Percentiles rank a stretch among this genome's conserved stretches.
Evolutionary conservation across 2,113 vertebrate genomes (phyloP).

Genomic region (Bujurquina vittata): DNA sequence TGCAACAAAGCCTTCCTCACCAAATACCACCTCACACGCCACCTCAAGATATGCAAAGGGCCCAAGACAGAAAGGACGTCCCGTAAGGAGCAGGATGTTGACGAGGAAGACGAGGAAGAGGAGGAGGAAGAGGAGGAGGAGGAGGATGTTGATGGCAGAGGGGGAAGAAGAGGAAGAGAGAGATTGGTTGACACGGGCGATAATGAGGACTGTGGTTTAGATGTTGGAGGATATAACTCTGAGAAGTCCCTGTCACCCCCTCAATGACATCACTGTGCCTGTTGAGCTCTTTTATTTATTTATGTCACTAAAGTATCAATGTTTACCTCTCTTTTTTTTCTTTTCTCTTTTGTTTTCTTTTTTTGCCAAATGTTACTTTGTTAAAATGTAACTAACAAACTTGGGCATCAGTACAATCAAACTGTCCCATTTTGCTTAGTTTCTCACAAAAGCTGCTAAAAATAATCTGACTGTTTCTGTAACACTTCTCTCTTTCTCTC

Average conservation of each 20-base stretch:
- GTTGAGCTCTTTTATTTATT: slow-evolving; percentile 57
- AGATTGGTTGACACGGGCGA: slow-evolving; percentile 56
- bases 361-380: slow-evolving; percentile 36
- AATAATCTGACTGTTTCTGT: slow-evolving; percentile 10
- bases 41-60: slow-evolving; percentile 98
- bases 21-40: slow-evolving; percentile 97
- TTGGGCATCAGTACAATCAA: neutral
- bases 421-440: slow-evolving; percentile 1
- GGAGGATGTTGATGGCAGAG: slow-evolving; percentile 66
- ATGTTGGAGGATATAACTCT: slow-evolving; percentile 70
- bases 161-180: slow-evolving; percentile 69
- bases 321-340: slow-evolving; percentile 36
- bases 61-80: slow-evolving; percentile 83
- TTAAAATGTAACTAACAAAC: neutral
- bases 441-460: neutral
- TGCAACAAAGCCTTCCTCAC: slow-evolving; percentile 97
- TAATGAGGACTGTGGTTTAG: slow-evolving; percentile 74
- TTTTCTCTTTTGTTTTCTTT: neutral
- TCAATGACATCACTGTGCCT: slow-evolving; percentile 64
- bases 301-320: neutral
- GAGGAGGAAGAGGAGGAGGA: slow-evolving; percentile 79
- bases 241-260: slow-evolving; percentile 75
- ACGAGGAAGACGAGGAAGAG: slow-evolving; percentile 85
- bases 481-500: neutral
- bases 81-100: slow-evolving; percentile 85